Conservation (phyloP, 2,113 vertebrate genomes). For the Pomatostomus ruficeps region DNA sequence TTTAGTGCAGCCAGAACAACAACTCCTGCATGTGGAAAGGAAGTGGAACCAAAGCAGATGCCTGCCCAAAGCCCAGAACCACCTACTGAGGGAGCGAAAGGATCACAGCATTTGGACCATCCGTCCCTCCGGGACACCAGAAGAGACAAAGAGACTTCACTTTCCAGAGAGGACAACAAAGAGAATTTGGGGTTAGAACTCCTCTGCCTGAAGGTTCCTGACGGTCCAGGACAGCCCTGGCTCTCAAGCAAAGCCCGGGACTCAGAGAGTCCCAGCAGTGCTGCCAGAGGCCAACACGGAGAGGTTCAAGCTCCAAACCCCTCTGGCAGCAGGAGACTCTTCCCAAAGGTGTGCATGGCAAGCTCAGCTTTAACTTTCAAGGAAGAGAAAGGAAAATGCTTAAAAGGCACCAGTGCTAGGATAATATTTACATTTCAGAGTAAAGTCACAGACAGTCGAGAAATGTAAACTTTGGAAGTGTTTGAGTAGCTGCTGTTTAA, state of each 20-base stretch:
- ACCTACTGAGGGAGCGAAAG: neutral
- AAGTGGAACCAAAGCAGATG: neutral
- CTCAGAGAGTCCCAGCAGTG: neutral
- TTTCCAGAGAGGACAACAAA: neutral
- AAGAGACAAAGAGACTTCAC: neutral
- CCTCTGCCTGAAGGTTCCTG: neutral
- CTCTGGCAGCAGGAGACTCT: rapidly evolving
- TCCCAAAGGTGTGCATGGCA: rapidly evolving
- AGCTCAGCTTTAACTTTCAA: neutral
- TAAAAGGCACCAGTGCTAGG: neutral
- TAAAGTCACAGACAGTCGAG: conserved; percentile 3
- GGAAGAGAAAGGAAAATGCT: neutral
- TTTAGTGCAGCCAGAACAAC: neutral
- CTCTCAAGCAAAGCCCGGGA: neutral
- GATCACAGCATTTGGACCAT: rapidly evolving
- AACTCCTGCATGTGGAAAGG: neutral
- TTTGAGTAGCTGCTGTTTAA: conserved; percentile 54
- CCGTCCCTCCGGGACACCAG: neutral
- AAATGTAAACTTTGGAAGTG: conserved; percentile 40
- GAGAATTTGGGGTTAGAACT: neutral
- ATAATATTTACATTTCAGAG: conserved; percentile 33
- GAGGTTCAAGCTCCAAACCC: neutral
- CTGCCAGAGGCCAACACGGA: neutral
- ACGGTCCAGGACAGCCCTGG: neutral
- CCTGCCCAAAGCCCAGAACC: neutral